Conservation (phyloP, 1,140 invertebrate genomes). For the Scaptomyza pallida region DNA sequence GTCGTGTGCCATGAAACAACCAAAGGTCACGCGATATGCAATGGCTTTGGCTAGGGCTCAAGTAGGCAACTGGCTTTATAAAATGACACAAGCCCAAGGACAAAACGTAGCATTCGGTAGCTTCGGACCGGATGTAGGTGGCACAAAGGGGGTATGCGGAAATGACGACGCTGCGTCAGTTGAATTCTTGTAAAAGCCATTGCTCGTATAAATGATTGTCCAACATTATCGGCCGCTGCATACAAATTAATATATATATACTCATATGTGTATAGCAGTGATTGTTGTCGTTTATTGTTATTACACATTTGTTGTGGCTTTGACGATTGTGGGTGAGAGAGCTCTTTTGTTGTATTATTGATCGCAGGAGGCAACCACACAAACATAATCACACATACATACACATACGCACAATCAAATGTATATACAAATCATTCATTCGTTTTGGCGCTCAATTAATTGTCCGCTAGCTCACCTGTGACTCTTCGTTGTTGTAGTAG, state of each 20-base stretch:
- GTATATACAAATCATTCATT: not conserved
- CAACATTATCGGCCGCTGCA: slow-evolving; percentile 32
- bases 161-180: slow-evolving; percentile 22
- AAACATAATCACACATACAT: not conserved
- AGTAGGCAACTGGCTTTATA: slow-evolving; percentile 13
- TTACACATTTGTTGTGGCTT: slow-evolving; percentile 29
- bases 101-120: slow-evolving; percentile 29
- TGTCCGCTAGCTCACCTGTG: slow-evolving; percentile 39
- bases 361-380: slow-evolving; percentile 20
- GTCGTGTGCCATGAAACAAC: slow-evolving; percentile 49
- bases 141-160: slow-evolving; percentile 56
- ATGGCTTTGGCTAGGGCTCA: too few species aligned
- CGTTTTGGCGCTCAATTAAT: slow-evolving; percentile 46
- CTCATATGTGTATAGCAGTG: slow-evolving; percentile 5
- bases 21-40: slow-evolving; percentile 71
- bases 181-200: slow-evolving; percentile 15
- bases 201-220: slow-evolving; percentile 22
- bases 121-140: slow-evolving; percentile 27
- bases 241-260: slow-evolving; percentile 9
- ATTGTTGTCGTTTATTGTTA: slow-evolving; percentile 39
- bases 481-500: slow-evolving; percentile 32
- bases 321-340: slow-evolving; percentile 20
- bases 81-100: slow-evolving; percentile 52
- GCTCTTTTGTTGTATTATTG: slow-evolving; percentile 49
- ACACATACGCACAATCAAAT: not conserved